Conservation (phyloP, 1,140 invertebrate genomes). For the Antheraea mylitta region DNA sequence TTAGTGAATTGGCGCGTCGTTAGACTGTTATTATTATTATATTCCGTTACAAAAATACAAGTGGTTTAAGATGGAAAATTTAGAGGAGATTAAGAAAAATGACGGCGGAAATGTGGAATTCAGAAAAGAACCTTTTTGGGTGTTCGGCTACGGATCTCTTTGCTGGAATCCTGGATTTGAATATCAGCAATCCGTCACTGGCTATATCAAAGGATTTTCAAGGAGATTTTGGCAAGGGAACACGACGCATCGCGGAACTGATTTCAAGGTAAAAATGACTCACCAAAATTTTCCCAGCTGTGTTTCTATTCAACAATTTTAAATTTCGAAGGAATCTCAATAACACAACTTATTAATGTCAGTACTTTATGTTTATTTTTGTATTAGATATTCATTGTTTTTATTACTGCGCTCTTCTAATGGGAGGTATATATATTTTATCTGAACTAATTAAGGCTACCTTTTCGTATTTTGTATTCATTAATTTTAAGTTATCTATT, state of each 20-base stretch:
- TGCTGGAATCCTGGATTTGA: constrained; percentile 94
- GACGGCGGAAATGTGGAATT: constrained; percentile 16
- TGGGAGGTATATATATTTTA: too few species aligned
- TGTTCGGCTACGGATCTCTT: constrained; percentile 93
- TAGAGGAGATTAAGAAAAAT: background rate
- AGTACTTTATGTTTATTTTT: too few species aligned
- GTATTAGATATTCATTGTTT: too few species aligned
- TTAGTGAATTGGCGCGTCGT: constrained; percentile 12
- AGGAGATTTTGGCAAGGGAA: constrained; percentile 94
- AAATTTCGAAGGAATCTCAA: too few species aligned
- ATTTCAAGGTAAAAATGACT: constrained; percentile 83
- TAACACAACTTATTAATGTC: too few species aligned
- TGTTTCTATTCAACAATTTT: too few species aligned
- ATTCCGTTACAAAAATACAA: background rate
- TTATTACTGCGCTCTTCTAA: too few species aligned
- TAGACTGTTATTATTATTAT: background rate
- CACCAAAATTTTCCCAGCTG: background rate
- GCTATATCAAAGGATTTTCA: constrained; percentile 86
- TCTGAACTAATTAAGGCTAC: too few species aligned
- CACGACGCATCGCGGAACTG: constrained; percentile 88
- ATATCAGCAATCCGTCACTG: constrained; percentile 84
- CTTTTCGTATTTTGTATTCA: too few species aligned
- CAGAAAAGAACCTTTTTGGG: constrained; percentile 81
- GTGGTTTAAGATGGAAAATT: constrained; percentile 8
- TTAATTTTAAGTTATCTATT: too few species aligned